Evolutionary conservation across 2,113 vertebrate genomes (phyloP).

Genomic region (Cromileptes altivelis): DNA sequence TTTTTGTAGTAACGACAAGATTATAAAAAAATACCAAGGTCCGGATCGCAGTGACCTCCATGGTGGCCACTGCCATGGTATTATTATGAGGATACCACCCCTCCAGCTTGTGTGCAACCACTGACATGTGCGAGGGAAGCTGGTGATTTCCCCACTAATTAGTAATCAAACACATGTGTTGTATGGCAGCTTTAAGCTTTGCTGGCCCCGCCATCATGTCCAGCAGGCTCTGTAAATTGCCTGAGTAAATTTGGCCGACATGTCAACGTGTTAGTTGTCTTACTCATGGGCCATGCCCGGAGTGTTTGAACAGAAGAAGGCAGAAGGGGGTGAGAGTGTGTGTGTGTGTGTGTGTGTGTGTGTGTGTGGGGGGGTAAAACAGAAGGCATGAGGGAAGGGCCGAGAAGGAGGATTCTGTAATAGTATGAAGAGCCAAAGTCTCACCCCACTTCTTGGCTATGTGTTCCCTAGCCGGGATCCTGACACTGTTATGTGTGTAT

Average conservation of each 20-base stretch:
- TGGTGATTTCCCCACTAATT: slow-evolving; percentile 39
- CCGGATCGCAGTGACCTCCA: no score
- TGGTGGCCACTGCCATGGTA: background rate
- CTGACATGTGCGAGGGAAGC: slow-evolving; percentile 31
- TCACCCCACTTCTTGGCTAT: background rate
- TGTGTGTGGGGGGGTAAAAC: background rate
- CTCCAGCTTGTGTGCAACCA: slow-evolving; percentile 22
- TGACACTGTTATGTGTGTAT: background rate
- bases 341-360: no score
- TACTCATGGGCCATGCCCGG: slow-evolving; percentile 13
- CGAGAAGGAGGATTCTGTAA: background rate
- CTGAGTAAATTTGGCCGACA: slow-evolving; percentile 39
- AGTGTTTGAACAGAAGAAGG: slow-evolving; percentile 38
- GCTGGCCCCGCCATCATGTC: slow-evolving; percentile 19
- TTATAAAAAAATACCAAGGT: no score
- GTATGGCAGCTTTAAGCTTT: slow-evolving; percentile 37
- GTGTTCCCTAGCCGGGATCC: background rate
- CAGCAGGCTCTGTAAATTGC: slow-evolving; percentile 47
- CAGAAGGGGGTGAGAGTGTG: background rate
- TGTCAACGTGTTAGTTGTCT: slow-evolving; percentile 32
- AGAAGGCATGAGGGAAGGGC: background rate
- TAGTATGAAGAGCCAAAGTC: background rate
- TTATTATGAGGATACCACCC: slow-evolving; percentile 5
- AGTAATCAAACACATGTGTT: slow-evolving; percentile 14
- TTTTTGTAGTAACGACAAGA: no score